Conservation (phyloP, 2,888 invertebrate genomes). For the Boloria euphrosyne region DNA sequence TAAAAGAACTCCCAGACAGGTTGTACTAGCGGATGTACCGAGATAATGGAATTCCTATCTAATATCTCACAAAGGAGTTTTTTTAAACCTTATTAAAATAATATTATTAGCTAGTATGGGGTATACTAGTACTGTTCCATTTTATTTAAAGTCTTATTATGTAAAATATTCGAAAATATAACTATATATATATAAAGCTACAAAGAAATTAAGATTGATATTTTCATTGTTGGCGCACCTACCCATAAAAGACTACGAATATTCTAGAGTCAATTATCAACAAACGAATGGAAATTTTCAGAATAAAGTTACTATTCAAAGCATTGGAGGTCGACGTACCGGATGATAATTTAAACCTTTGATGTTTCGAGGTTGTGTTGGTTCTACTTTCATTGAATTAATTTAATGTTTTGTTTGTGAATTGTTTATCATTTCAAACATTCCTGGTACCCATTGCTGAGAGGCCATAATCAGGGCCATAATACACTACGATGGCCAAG, state of each 20-base stretch:
- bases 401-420: slow-evolving; percentile 32
- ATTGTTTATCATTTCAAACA: slow-evolving; percentile 29
- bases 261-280: slow-evolving; percentile 18
- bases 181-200: no score
- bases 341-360: slow-evolving; percentile 22
- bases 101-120: no score
- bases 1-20: no score
- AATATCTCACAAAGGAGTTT: no score
- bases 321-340: slow-evolving; percentile 1
- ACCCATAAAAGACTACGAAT: slow-evolving; percentile 7
- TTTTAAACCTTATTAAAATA: no score
- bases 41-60: no score
- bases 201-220: neutral
- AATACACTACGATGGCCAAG: no score
- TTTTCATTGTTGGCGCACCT: neutral
- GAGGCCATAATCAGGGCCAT: no score
- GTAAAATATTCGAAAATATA: no score
- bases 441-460: neutral
- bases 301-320: slow-evolving; percentile 21
- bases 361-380: slow-evolving; percentile 11
- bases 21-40: no score
- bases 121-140: no score
- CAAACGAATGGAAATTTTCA: slow-evolving; percentile 13
- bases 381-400: slow-evolving; percentile 27
- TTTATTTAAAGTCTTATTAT: no score